Conservation (phyloP, 2,113 vertebrate species). For the Grantiella picta region DNA sequence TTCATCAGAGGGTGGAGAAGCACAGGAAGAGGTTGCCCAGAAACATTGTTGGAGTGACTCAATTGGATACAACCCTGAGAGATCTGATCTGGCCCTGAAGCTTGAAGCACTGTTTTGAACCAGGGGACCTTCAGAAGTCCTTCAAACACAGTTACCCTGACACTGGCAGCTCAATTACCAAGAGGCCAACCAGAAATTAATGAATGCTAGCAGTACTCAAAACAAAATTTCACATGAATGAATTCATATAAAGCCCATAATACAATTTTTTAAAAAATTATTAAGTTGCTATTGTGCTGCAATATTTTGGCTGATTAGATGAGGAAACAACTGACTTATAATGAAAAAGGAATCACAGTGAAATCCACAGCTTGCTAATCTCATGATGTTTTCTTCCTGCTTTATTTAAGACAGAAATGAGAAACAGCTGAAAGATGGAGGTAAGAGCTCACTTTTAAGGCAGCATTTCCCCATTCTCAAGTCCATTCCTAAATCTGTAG, state of each 20-base stretch:
- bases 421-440: background rate
- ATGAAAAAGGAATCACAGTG: background rate
- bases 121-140: background rate
- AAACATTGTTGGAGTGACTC: background rate
- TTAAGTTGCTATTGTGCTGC: background rate
- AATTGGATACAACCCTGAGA: background rate
- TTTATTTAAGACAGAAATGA: background rate
- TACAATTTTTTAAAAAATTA: fast-evolving
- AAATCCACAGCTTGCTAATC: background rate
- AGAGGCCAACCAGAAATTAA: background rate
- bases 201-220: background rate
- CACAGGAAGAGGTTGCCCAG: background rate
- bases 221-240: background rate
- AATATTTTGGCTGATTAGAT: background rate
- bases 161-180: background rate
- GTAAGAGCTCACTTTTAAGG: background rate
- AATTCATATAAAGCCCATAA: fast-evolving
- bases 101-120: background rate
- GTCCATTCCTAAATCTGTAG: background rate
- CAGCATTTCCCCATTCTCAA: background rate
- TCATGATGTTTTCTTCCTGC: background rate
- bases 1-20: background rate
- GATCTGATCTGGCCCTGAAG: background rate
- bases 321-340: background rate
- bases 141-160: background rate